These are phyloP conservation scores for Eupithecia vulgata DNA, from an alignment of 2,888 invertebrate genomes.

Conservation along the genomic window DNA sequence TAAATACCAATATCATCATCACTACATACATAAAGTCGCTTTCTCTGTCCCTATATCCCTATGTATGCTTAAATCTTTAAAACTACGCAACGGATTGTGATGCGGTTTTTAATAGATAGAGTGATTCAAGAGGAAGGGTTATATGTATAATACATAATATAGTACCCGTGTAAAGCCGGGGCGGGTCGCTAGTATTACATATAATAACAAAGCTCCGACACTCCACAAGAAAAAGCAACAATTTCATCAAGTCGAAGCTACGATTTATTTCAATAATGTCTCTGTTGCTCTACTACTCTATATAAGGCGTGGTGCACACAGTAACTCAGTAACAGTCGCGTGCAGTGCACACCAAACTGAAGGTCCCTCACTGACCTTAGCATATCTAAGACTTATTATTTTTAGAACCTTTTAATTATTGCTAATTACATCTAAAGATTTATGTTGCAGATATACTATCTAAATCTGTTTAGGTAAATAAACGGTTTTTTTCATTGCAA, in stretches of 20 bases:
- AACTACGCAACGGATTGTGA: no score
- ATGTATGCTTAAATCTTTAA: no score
- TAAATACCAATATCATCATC: no score
- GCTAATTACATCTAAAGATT: not conserved
- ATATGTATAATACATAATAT: no score
- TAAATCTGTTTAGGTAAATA: not conserved
- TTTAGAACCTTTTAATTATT: not conserved
- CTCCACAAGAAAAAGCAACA: not conserved
- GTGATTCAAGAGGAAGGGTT: no score
- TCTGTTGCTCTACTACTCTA: constrained; percentile 29
- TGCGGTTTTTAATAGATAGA: no score
- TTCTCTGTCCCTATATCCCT: no score
- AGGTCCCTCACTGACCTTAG: constrained; percentile 44
- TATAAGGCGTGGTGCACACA: constrained; percentile 42
- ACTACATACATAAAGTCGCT: no score
- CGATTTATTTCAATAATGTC: constrained; percentile 4
- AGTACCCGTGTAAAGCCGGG: no score
- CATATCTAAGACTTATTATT: constrained; percentile 20
- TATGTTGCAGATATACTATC: not conserved
- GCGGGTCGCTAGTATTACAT: no score
- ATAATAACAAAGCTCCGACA: not conserved
- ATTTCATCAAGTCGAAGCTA: not conserved
- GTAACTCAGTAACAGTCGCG: constrained; percentile 34
- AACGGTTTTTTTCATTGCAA: not conserved
- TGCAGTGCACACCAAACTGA: constrained; percentile 35